phyloP scores from a whole-genome alignment of 1,140 invertebrate genomes.

The Oreohelix idahoensis region DNA sequence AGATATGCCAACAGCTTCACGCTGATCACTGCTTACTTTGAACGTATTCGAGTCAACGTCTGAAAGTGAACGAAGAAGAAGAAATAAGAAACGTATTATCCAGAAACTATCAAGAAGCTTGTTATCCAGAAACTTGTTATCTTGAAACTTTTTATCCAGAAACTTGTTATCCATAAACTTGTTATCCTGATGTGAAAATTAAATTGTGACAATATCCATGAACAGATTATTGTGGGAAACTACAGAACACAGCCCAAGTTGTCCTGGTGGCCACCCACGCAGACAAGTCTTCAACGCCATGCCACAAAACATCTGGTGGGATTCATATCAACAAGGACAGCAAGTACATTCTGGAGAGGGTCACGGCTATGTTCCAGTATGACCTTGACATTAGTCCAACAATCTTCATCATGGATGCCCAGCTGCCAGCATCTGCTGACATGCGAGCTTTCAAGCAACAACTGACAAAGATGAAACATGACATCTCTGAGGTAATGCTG shows the following conservation, averaged over 20 bases:
- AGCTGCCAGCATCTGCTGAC: slow-evolving; percentile 76
- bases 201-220: too few species aligned
- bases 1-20: too few species aligned
- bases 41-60: too few species aligned
- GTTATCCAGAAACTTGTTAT: too few species aligned
- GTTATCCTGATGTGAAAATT: too few species aligned
- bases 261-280: slow-evolving; percentile 82
- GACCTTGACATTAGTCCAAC: slow-evolving; percentile 77
- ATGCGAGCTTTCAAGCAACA: slow-evolving; percentile 77
- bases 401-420: slow-evolving; percentile 79
- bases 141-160: too few species aligned
- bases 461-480: slow-evolving; percentile 73
- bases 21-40: too few species aligned
- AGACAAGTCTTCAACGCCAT: slow-evolving; percentile 73
- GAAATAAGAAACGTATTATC: too few species aligned
- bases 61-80: too few species aligned
- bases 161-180: too few species aligned
- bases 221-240: slow-evolving; percentile 77
- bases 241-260: slow-evolving; percentile 75
- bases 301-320: slow-evolving; percentile 75
- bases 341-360: slow-evolving; percentile 75
- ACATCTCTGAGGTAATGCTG: slow-evolving; percentile 73
- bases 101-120: too few species aligned
- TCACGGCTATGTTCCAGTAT: slow-evolving; percentile 74
- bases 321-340: slow-evolving; percentile 78